Conservation (phyloP, 2,888 invertebrate genomes). For the Zygaena filipendulae region DNA sequence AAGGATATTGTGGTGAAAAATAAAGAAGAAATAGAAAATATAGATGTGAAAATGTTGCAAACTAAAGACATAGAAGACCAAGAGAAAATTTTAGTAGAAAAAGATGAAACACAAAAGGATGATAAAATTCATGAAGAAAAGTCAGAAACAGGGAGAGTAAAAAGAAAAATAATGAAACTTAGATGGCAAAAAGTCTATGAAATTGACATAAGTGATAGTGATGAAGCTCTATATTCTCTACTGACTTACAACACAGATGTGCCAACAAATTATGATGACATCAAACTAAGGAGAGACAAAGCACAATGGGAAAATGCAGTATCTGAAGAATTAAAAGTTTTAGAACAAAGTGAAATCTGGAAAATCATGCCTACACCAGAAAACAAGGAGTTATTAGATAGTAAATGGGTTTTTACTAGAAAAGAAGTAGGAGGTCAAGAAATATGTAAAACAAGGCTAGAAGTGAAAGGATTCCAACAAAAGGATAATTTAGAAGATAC, state of each 20-base stretch:
- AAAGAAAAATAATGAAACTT: slow-evolving; percentile 3
- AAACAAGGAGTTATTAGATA: slow-evolving; percentile 3
- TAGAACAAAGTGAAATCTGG: slow-evolving; percentile 3
- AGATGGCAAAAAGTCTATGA: slow-evolving; percentile 2
- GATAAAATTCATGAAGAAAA: not conserved
- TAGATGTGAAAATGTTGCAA: not conserved
- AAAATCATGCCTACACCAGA: slow-evolving; percentile 3
- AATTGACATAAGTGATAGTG: slow-evolving; percentile 1
- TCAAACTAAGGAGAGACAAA: slow-evolving; percentile 2
- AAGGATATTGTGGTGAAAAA: not conserved
- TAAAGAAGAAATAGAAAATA: slow-evolving; percentile 1
- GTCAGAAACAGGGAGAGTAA: not conserved
- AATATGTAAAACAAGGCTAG: slow-evolving; percentile 3
- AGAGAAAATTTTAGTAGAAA: no score
- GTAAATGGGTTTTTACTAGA: slow-evolving; percentile 5
- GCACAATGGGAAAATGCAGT: slow-evolving; percentile 4
- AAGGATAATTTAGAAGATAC: slow-evolving; percentile 1
- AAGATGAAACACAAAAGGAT: no score
- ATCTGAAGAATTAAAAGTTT: slow-evolving; percentile 4
- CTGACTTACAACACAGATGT: not conserved
- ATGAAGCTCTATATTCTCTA: not conserved
- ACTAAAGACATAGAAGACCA: not conserved
- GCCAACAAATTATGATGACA: not conserved
- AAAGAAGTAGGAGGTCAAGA: slow-evolving; percentile 3
- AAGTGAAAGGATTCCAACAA: slow-evolving; percentile 2